Evolutionary conservation across 2,888 invertebrate genomes (phyloP), one percentile per base, ranked within the genome.

Genomic region (Lasioglossum morio): DNA sequence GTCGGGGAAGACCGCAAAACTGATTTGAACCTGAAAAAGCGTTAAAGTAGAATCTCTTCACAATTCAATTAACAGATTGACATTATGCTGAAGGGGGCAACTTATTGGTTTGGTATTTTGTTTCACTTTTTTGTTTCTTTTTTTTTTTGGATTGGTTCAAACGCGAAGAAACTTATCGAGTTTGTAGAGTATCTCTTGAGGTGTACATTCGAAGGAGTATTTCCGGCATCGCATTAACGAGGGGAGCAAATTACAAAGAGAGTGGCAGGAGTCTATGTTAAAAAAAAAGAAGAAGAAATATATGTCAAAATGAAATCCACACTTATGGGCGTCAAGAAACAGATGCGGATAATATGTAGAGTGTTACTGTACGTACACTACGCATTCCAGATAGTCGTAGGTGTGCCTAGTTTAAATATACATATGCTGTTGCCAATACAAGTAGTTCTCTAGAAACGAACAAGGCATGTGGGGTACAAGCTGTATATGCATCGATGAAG

Each of bases 1-100:
- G 93, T 95, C 94, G 90, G 94, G 93, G 93, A 93, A 94, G 93
- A 94, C 94, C 92, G 94, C 93, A 93, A 94, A 94, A 94, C 93
- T 94, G 93, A 94, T 94, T 94, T 94, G 94, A 93, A 94, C 94
- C 94, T 95, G 94, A 94, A 94, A 94, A 94, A 94, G 92, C 90
- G 93, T 92, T 90, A 91, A 92, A 92, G 92, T 92, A 93, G 88
- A 93, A 91, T 92, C 89, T 92, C 87, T 90, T 91, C 89, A 86
- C 85, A 70, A 90, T 84, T 89, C 81, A 79, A 60, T 84, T 86
- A 82, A 78, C 66, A 80, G 46, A 87, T 82, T 88, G 81, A 19
- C 70, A 70, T 80, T 83, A 72, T 81, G 81, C 89, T 89, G 16
- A 70, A 78, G 77, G 79, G 77, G 77, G 79, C 73, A 86, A 74